Percentiles rank a stretch among this genome's conserved stretches.
These are phyloP conservation scores for Takifugu rubripes DNA, from an alignment of 2,797 vertebrate species.

Conservation along the genomic window DNA sequence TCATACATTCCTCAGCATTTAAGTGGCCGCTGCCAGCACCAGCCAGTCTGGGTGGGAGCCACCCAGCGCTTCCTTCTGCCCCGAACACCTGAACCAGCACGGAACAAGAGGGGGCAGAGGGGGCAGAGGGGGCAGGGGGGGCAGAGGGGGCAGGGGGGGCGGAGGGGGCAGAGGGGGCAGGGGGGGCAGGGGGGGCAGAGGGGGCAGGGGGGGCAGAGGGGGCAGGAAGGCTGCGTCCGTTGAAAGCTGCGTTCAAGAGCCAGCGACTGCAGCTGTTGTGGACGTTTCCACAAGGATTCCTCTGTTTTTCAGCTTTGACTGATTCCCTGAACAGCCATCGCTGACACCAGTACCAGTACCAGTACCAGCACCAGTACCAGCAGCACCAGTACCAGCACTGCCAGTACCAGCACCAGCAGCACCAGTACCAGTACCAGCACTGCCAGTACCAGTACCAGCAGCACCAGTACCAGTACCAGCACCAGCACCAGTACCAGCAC, in stretches of 20 bases:
- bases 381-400: too few relatives aligned
- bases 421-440: too few relatives aligned
- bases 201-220: conserved; percentile 6
- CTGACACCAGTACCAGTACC: too few relatives aligned
- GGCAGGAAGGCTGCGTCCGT: conserved; percentile 1
- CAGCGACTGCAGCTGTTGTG: conserved; percentile 67
- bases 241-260: conserved; percentile 43
- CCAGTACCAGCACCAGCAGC: too few relatives aligned
- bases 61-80: conserved; percentile 61
- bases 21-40: conserved; percentile 45
- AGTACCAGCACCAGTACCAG: too few relatives aligned
- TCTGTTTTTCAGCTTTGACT: conserved; percentile 55
- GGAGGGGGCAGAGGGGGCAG: conserved; percentile 4
- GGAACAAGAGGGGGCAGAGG: conserved; percentile 16
- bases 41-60: conserved; percentile 54
- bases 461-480: too few relatives aligned
- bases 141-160: not conserved
- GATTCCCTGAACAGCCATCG: too few relatives aligned
- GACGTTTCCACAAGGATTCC: conserved; percentile 65
- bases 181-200: conserved; percentile 28
- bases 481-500: too few relatives aligned
- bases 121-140: conserved; percentile 32
- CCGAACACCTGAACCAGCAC: conserved; percentile 71
- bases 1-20: conserved; percentile 60
- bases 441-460: too few relatives aligned